Percentiles rank a stretch among this genome's conserved stretches.
phyloP scores from a whole-genome alignment of 2,888 invertebrate genomes.

The Papilio gigon region DNA sequence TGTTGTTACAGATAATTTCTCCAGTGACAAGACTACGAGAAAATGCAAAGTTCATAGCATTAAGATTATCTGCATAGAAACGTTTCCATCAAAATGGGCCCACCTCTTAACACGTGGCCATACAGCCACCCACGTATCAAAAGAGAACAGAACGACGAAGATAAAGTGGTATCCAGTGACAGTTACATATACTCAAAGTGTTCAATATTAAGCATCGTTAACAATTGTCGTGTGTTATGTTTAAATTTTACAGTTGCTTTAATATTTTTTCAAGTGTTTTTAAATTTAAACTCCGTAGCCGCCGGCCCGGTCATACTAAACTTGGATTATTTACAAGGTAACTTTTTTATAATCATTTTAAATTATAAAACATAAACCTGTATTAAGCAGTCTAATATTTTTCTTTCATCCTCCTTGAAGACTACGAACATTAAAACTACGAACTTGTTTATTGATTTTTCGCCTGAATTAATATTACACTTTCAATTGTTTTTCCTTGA shows the following conservation, averaged over 20 bases:
- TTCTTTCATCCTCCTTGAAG: too few species aligned
- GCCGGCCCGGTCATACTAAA: constrained; percentile 73
- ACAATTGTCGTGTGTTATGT: constrained; percentile 61
- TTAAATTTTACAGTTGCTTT: constrained; percentile 65
- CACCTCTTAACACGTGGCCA: constrained; percentile 69
- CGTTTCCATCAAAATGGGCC: constrained; percentile 64
- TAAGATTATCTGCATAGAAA: constrained; percentile 25
- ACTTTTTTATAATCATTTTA: constrained; percentile 39
- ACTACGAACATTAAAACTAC: too few species aligned
- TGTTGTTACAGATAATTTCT: constrained; percentile 61
- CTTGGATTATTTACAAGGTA: constrained; percentile 77
- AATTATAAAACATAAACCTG: background rate
- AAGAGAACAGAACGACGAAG: constrained; percentile 40
- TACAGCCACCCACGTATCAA: constrained; percentile 54
- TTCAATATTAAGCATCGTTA: constrained; percentile 52
- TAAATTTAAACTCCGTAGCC: constrained; percentile 60
- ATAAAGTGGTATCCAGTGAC: constrained; percentile 50
- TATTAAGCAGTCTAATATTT: too few species aligned
- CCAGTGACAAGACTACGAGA: constrained; percentile 43
- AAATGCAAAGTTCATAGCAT: constrained; percentile 58
- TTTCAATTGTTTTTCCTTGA: too few species aligned
- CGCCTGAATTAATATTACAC: too few species aligned
- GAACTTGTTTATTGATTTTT: too few species aligned
- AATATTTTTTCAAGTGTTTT: constrained; percentile 64
- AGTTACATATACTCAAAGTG: constrained; percentile 54